Percentiles rank a stretch among this genome's conserved stretches.
phyloP scores from a whole-genome alignment of 2,797 vertebrate species.

The Phoxinus dragarum region DNA sequence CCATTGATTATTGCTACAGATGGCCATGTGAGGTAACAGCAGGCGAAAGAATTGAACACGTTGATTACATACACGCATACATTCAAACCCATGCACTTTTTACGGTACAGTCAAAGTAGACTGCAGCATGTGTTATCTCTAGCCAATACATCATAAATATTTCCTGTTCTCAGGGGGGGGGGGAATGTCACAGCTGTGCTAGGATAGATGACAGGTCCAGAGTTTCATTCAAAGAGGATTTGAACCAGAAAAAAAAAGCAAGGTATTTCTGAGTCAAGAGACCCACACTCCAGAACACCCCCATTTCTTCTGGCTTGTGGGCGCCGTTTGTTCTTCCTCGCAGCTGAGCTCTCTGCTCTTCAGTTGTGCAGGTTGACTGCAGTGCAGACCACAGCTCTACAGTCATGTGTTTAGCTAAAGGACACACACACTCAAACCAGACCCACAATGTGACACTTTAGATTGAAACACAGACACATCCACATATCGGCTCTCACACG shows the following conservation, averaged over 20 bases:
- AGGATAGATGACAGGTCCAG: constrained; percentile 25
- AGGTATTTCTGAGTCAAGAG: constrained; percentile 28
- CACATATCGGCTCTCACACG: constrained; percentile 14
- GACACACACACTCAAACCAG: constrained; percentile 13
- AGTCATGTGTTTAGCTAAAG: constrained; percentile 26
- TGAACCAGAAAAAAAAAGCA: constrained; percentile 8
- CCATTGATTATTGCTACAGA: constrained; percentile 32
- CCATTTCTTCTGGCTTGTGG: constrained; percentile 18
- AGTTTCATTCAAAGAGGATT: constrained; percentile 25
- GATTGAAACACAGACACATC: constrained; percentile 36
- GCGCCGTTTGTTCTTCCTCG: constrained; percentile 24
- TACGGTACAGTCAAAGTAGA: background rate
- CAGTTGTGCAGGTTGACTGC: constrained; percentile 33
- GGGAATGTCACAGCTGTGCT: constrained; percentile 30
- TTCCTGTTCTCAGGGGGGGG: constrained; percentile 3
- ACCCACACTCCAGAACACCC: background rate
- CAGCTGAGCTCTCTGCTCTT: constrained; percentile 22
- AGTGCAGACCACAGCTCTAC: constrained; percentile 24
- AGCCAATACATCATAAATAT: constrained; percentile 12
- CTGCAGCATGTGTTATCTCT: background rate
- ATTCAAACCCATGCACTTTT: background rate
- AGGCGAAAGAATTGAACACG: background rate
- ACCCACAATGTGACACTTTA: constrained; percentile 22
- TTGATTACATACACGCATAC: background rate
- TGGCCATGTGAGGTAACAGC: constrained; percentile 19